Percentiles rank a stretch among this genome's conserved stretches.
These are phyloP conservation scores for Phymanthus crucifer DNA, from an alignment of 92 coral and sea anemone genomes.

Conservation along the genomic window DNA sequence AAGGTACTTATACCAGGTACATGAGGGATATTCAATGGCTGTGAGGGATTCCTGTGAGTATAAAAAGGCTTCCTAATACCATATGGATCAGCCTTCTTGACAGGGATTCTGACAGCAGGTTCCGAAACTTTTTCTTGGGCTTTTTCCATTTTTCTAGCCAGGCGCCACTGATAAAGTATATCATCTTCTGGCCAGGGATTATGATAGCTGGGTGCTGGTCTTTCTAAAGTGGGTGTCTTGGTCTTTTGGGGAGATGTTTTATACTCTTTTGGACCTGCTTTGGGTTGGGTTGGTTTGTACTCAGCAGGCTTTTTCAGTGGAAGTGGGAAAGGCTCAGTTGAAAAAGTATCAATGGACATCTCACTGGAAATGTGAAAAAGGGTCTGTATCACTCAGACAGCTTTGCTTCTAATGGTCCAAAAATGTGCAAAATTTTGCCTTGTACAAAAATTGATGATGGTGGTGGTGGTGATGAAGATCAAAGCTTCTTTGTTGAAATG, in stretches of 20 bases:
- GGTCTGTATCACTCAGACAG: background rate
- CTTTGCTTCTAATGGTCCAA: background rate
- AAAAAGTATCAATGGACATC: slow-evolving; percentile 40
- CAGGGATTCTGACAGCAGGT: background rate
- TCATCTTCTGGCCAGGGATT: slow-evolving; percentile 91
- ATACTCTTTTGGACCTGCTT: background rate
- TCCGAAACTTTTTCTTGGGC: slow-evolving; percentile 67
- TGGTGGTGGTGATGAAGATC: too few relatives aligned
- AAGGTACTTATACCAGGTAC: background rate
- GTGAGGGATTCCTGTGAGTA: background rate
- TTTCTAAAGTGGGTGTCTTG: background rate
- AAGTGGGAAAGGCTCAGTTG: slow-evolving; percentile 40
- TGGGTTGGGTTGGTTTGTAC: background rate
- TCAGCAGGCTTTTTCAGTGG: slow-evolving; percentile 15
- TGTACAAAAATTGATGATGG: too few relatives aligned
- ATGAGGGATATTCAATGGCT: background rate
- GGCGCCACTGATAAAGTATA: slow-evolving; percentile 96
- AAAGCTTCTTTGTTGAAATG: too few relatives aligned
- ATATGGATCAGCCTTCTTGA: background rate
- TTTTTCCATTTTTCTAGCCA: slow-evolving; percentile 88
- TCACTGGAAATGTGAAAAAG: slow-evolving; percentile 25
- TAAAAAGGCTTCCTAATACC: background rate
- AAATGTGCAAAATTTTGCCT: too few relatives aligned
- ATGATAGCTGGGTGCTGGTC: slow-evolving; percentile 34
- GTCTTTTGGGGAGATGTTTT: background rate